Conservation (phyloP, 2,888 invertebrate genomes). For the Acronicta psi region DNA sequence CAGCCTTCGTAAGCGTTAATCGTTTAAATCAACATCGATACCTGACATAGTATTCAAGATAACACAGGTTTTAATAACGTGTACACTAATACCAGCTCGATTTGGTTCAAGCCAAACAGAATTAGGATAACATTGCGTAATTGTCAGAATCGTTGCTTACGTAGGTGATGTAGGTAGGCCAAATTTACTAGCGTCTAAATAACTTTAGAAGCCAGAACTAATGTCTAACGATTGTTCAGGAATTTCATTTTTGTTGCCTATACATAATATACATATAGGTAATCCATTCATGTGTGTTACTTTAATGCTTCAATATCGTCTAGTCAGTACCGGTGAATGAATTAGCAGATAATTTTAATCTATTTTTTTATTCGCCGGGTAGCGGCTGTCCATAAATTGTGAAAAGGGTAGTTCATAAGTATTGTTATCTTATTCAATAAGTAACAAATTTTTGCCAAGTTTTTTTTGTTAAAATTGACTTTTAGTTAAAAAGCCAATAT, state of each 20-base stretch:
- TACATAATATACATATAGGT: no score
- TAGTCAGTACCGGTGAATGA: no score
- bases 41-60: slow-evolving; percentile 10
- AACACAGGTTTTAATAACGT: slow-evolving; percentile 12
- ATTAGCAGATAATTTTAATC: no score
- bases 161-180: slow-evolving; percentile 6
- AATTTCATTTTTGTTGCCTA: slow-evolving; percentile 14
- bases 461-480: no score
- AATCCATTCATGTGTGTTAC: no score
- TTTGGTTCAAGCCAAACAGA: slow-evolving; percentile 16
- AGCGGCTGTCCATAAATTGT: no score
- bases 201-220: slow-evolving; percentile 13
- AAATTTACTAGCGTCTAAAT: slow-evolving; percentile 16
- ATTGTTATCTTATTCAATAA: no score
- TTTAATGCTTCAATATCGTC: background rate
- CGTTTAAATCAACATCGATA: slow-evolving; percentile 5
- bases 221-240: slow-evolving; percentile 17
- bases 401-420: no score
- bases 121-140: slow-evolving; percentile 24
- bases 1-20: slow-evolving; percentile 36
- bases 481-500: no score
- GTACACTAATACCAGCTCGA: slow-evolving; percentile 4
- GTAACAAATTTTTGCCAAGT: no score
- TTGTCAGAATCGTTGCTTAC: slow-evolving; percentile 5
- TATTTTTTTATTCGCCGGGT: no score